These are phyloP conservation scores for Chelmon rostratus DNA, from an alignment of 2,797 vertebrate genomes.

Conservation along the genomic window DNA sequence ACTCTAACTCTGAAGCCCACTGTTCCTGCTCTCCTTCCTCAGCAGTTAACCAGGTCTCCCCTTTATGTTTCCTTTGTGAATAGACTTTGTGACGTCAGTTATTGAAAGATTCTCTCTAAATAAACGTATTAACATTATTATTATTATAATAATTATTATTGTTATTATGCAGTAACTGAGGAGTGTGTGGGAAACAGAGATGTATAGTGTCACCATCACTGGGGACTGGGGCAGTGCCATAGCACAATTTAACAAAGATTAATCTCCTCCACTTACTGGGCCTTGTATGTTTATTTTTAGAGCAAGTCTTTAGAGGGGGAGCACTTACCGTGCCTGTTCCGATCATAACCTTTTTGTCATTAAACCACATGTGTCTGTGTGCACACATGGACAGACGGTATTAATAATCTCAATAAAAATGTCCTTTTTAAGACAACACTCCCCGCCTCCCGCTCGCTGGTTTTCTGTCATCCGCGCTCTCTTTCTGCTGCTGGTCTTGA, in stretches of 20 bases:
- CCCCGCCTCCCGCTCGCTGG: neutral
- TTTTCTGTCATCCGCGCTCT: constrained; percentile 9
- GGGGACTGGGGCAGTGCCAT: constrained; percentile 26
- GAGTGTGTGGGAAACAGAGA: constrained; percentile 40
- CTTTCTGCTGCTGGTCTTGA: constrained; percentile 4
- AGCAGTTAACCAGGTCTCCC: constrained; percentile 17
- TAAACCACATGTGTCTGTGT: constrained; percentile 17
- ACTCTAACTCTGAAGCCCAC: neutral
- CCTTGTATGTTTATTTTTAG: constrained; percentile 53
- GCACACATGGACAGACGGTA: neutral
- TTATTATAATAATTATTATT: too few relatives aligned
- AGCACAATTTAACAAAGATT: constrained; percentile 65
- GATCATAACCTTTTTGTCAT: constrained; percentile 45
- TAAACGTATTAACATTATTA: too few relatives aligned
- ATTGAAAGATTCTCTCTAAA: too few relatives aligned
- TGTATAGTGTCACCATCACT: constrained; percentile 30
- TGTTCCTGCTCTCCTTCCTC: constrained; percentile 12
- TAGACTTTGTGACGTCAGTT: too few relatives aligned
- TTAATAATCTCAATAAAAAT: constrained; percentile 20
- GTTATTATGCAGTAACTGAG: constrained; percentile 43
- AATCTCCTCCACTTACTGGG: constrained; percentile 62
- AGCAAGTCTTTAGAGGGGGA: constrained; percentile 21
- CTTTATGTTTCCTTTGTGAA: neutral
- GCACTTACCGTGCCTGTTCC: constrained; percentile 36
- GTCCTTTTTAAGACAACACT: neutral